These are phyloP conservation scores for Zeugodacus cucurbitae DNA, from an alignment of 1,140 invertebrate species.

Conservation along the genomic window DNA sequence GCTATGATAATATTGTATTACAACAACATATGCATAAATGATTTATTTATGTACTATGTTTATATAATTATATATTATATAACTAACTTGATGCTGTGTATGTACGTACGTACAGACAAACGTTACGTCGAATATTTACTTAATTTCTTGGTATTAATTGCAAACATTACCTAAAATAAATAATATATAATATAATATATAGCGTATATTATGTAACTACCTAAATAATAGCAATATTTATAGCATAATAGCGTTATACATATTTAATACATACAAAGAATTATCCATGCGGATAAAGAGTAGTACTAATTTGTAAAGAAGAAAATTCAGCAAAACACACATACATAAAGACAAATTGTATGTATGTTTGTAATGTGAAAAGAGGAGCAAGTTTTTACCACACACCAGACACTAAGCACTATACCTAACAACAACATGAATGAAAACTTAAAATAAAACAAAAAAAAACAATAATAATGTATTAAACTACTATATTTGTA, in stretches of 20 bases:
- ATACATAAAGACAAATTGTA: not conserved
- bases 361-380: not conserved
- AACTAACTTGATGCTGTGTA: not conserved
- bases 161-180: slow-evolving; percentile 23
- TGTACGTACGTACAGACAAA: not conserved
- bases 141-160: slow-evolving; percentile 39
- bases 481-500: not conserved
- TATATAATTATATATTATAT: not conserved
- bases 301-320: not conserved
- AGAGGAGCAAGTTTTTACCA: not conserved
- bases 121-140: slow-evolving; percentile 18
- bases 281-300: too few relatives aligned
- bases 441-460: not conserved
- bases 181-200: not conserved
- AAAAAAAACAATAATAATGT: not conserved
- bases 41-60: not conserved
- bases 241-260: not conserved
- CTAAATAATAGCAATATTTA: not conserved
- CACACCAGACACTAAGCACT: slow-evolving; percentile 7
- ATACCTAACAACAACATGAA: not conserved
- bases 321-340: not conserved
- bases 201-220: not conserved
- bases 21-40: not conserved
- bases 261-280: not conserved
- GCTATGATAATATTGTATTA: not conserved